Evolutionary conservation across 2,797 vertebrate genomes (phyloP), one percentile per base, ranked within the genome.

Genomic region (Melopsittacus undulatus): DNA sequence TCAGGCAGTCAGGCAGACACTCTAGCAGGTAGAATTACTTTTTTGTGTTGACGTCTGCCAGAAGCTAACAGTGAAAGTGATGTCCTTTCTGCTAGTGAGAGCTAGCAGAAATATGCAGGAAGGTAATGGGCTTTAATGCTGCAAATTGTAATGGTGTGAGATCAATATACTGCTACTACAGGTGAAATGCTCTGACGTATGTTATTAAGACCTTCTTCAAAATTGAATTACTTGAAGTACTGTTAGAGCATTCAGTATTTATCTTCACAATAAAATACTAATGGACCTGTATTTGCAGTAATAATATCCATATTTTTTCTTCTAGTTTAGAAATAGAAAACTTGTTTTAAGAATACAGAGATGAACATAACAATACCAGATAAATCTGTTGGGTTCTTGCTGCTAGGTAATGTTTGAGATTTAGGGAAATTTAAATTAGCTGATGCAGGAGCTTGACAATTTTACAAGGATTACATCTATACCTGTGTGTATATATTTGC

Each of bases 91-190:
- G 85, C 87, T 82, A 94, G 96, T 56, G 92, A 97, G 94, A 97
- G 94, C 85, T 96, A 94, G n/a, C 21, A 57, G n/a, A 57, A 34
- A 95, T 97, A 89, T 48, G 87, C 80, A 89, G 86, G 79, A 94
- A 97, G 89, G 94, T 98, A 98, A 98, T 98, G 97, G 95, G 85
- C 97, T 97, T 97, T 97, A 96, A 97, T 76, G 91, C 88, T 96
- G 90, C 93, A 96, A 93, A 96, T 74, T 46, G 97, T 98, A 98
- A 98, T 98, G 97, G 96, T 89, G 92, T 83, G 76, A 97, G 97
- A 98, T 98, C 98, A 97, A 98, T 98, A 98, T 96, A 95, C 96
- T 97, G 95, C 87, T 96, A 91, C 94, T 94, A 87, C 83, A 98
- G 98, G 97, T 98, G 98, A 98, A 98, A 98, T 94, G 90, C 73